phyloP scores from a whole-genome alignment of 2,797 vertebrate species.

The Pogoniulus pusillus region DNA sequence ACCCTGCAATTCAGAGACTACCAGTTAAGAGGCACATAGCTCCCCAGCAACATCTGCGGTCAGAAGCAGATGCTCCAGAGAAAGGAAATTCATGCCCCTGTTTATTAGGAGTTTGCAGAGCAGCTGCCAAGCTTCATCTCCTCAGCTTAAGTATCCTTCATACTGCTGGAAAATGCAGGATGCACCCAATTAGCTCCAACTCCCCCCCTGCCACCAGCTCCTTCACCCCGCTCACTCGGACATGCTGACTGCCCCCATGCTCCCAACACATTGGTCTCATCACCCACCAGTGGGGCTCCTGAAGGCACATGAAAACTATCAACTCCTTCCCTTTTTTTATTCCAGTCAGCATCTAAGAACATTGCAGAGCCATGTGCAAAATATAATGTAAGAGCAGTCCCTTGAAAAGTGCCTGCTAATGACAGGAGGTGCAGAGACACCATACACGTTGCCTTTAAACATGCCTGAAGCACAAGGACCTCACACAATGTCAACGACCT shows the following conservation, averaged over 20 bases:
- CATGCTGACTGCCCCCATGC: background rate
- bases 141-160: conserved; percentile 5
- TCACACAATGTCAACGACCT: background rate
- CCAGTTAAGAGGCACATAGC: background rate
- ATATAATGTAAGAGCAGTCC: background rate
- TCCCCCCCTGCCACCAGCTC: background rate
- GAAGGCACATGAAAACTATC: background rate
- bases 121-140: conserved; percentile 54
- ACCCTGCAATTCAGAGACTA: background rate
- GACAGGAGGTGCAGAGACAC: background rate
- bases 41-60: background rate
- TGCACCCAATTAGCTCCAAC: background rate
- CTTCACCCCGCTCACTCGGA: background rate
- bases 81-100: conserved; percentile 1
- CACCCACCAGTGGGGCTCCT: background rate
- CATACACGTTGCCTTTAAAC: conserved; percentile 17
- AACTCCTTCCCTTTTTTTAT: background rate
- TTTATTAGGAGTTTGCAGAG: background rate
- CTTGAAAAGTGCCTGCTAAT: conserved; percentile 1
- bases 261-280: background rate
- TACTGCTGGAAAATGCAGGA: background rate
- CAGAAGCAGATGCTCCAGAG: background rate
- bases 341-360: background rate
- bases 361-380: background rate
- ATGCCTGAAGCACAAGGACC: background rate